Base-by-base conservation (phyloP, 2,113 vertebrate genomes). In the Brachyhypopomus occidentalis region DNA sequence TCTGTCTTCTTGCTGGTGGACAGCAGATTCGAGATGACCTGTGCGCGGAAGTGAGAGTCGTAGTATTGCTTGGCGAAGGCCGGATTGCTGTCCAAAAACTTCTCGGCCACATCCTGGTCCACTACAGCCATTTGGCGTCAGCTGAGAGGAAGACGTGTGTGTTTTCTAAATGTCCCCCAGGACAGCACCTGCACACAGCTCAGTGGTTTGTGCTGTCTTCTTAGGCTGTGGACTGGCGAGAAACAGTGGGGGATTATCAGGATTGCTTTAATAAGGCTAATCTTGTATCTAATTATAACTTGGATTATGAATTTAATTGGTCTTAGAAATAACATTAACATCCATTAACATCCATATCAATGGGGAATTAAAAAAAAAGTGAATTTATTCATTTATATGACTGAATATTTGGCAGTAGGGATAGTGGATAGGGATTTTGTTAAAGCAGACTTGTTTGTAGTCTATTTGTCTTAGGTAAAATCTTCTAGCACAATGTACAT, bases 1-100 rank as follows among this genome's bases (percentile, higher is more conserved):
- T 71, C 84, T 0, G 84, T 67, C 84, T 91, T 89, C 25, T 90
- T 89, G 80, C 89, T 87, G 67, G 83, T 70, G 60, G 90, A 92
- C 76, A 96, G 90, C 71, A 96, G 89, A 19, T 94, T 91, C 0
- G 94, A 88, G 85, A 97, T 86, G 78, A 96, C 86, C 82, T 92
- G 91, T 0, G 95, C 92, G 5, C 93, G 82, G 84, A 95, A 94
- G 79, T 85, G 93, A 62, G 41, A 64, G 79, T 96, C 90, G 2
- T 93, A 97, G 88, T 95, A 97, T 67, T 92, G 79, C 84, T 96
- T 95, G 79, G 95, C 95, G 41, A 96, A 96, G 70, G 88, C 77
- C 0, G 95, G 91, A 82, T 96, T 95, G 6, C 93, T 91, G 23
- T 97, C 95, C 89, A 97, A 86, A 89, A 94, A 97, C 87, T 95